Conservation (phyloP, 2,113 vertebrate genomes). For the Aviceda subcristata region DNA sequence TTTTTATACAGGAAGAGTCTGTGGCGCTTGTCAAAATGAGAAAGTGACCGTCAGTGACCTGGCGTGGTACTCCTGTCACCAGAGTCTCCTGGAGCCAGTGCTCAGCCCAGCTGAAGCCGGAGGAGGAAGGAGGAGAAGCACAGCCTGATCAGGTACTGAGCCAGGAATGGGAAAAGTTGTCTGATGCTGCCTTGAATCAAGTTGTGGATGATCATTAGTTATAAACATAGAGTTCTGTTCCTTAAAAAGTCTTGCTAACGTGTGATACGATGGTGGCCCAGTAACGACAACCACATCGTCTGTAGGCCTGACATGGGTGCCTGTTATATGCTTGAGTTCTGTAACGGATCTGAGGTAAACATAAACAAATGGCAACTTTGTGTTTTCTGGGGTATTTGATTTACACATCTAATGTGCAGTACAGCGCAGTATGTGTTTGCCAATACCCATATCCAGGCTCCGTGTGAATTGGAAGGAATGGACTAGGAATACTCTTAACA, state of each 20-base stretch:
- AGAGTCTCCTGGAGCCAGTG: background rate
- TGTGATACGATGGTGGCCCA: background rate
- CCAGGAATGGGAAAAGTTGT: background rate
- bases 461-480: background rate
- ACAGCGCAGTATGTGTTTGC: background rate
- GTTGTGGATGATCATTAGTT: background rate
- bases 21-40: conserved; percentile 28
- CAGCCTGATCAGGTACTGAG: conserved; percentile 57
- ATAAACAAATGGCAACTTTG: background rate
- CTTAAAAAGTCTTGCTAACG: background rate
- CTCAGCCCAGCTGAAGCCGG: conserved; percentile 8
- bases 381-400: background rate
- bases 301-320: background rate
- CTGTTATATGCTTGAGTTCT: background rate
- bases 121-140: conserved; percentile 10
- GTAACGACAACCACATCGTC: background rate
- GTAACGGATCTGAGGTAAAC: background rate
- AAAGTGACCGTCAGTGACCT: conserved; percentile 3
- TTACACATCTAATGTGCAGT: background rate
- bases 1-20: conserved; percentile 28
- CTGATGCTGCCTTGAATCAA: background rate
- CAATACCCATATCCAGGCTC: background rate
- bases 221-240: background rate
- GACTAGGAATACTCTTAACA: background rate
- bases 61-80: background rate